Evolutionary conservation across 1,140 invertebrate genomes (phyloP), one percentile per base, ranked within the genome.

Genomic region (Xylocopa sonorina): DNA sequence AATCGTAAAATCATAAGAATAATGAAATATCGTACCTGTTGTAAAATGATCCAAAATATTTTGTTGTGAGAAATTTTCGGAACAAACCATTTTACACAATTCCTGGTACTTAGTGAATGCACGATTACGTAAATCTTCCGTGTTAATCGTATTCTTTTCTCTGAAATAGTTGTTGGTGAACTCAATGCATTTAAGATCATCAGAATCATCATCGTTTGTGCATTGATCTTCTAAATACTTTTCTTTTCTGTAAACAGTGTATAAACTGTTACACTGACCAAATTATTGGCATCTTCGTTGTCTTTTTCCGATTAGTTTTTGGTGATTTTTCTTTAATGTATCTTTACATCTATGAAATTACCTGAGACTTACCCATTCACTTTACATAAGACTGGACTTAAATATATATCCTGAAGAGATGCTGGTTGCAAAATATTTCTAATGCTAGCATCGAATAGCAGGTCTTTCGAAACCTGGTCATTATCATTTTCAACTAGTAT

Each of bases 341-440:
- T 46, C 16, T 60, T 34, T 29, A 53, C 16, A 53, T n/a, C 10
- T 16, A 2, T 7, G 38, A 74, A 75, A 68, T 76, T 77, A 77
- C 53, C 66, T 69, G 18, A 77, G 46, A 78, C 67, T 78, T 51
- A 78, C 75, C 75, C 55, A 62, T 71, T 27, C 34, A 62, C 24
- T 71, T 71, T 78, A 71, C 66, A 53, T 34, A 71, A 50, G 50
- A 71, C 24, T 18, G 75, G 66, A 60, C 75, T 78, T 41, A 21
- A 3, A 2, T 4, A 7, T 21, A 55, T 18, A 2, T n/a, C 5
- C 1, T 0, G 29, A 34, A 4, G 2, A 18, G 38, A 29, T 34
- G 73, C 48, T 46, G 41, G 51, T 3, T 53, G 21, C 2, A 75
- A 27, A 16, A 60, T 50, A 41, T 29, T 24, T 41, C 27, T 32